These are phyloP conservation scores for Bombus confusus DNA, from an alignment of 1,140 invertebrate species.

Conservation along the genomic window DNA sequence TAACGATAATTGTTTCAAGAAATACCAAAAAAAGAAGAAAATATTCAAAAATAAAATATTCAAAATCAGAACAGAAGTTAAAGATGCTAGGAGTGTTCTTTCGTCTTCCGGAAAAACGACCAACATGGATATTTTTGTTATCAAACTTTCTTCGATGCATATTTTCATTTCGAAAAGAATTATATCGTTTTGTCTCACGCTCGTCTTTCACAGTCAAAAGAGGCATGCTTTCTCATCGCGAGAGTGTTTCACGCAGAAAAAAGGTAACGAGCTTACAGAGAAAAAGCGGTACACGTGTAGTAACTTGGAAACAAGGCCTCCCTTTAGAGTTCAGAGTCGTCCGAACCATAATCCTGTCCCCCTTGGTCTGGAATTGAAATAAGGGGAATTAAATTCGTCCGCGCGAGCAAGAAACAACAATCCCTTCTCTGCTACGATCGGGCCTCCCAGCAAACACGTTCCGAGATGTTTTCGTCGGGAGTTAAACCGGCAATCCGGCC, in stretches of 20 bases:
- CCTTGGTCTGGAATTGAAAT: slow-evolving; percentile 21
- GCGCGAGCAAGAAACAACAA: slow-evolving; percentile 25
- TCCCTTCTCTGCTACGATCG: slow-evolving; percentile 34
- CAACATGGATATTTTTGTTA: no score
- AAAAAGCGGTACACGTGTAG: background rate
- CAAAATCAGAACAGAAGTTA: no score
- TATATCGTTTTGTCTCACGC: background rate
- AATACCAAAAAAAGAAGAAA: no score
- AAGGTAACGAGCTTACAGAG: background rate
- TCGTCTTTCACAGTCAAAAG: background rate
- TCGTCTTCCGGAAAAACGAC: no score
- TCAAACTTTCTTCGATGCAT: background rate
- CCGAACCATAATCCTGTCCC: background rate
- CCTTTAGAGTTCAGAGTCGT: background rate
- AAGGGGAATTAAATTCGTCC: slow-evolving; percentile 31
- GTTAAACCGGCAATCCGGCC: background rate
- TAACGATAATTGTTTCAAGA: no score
- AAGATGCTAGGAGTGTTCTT: no score
- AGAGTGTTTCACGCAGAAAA: background rate
- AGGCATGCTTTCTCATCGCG: background rate
- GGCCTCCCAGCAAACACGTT: slow-evolving; percentile 27
- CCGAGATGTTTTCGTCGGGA: slow-evolving; percentile 27
- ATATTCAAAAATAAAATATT: no score
- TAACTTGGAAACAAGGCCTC: slow-evolving; percentile 1
- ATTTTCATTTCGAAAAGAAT: background rate